These are phyloP conservation scores for Pollenia angustigena DNA, from an alignment of 2,888 invertebrate genomes.

Conservation along the genomic window DNA sequence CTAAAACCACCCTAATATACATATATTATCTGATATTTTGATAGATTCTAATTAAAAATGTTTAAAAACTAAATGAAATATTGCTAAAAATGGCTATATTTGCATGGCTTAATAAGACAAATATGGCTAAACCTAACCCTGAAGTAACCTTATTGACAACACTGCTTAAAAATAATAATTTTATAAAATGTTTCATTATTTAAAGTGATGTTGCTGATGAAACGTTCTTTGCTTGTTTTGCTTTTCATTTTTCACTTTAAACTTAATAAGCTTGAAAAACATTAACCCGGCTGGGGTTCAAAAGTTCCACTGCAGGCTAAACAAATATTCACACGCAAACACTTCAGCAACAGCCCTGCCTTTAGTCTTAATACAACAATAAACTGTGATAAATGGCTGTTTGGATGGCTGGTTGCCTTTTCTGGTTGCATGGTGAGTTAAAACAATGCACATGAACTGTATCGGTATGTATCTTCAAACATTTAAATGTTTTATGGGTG, in stretches of 20 bases:
- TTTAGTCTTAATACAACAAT: slow-evolving; percentile 17
- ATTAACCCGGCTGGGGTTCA: not conserved
- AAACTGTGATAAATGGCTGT: slow-evolving; percentile 52
- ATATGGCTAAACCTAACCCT: too few relatives aligned
- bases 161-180: too few relatives aligned
- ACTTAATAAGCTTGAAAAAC: slow-evolving; percentile 20
- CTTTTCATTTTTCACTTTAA: slow-evolving; percentile 23
- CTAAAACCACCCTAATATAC: too few relatives aligned
- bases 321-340: slow-evolving; percentile 31
- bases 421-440: slow-evolving; percentile 6
- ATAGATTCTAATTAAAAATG: too few relatives aligned
- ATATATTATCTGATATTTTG: too few relatives aligned
- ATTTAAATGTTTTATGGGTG: slow-evolving; percentile 12
- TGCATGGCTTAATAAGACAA: too few relatives aligned
- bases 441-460: slow-evolving; percentile 40
- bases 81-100: too few relatives aligned
- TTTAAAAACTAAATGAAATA: too few relatives aligned
- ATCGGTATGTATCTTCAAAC: too few relatives aligned
- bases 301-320: slow-evolving; percentile 26
- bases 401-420: slow-evolving; percentile 23
- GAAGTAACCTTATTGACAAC: too few relatives aligned
- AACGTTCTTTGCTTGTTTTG: not conserved
- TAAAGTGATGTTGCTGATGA: too few relatives aligned
- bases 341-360: not conserved
- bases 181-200: too few relatives aligned